A percentile compares a stretch with the other conserved stretches of the same genome.
Conservation (phyloP, 2,888 invertebrate species). For the Acanthococcus lagerstroemiae region DNA sequence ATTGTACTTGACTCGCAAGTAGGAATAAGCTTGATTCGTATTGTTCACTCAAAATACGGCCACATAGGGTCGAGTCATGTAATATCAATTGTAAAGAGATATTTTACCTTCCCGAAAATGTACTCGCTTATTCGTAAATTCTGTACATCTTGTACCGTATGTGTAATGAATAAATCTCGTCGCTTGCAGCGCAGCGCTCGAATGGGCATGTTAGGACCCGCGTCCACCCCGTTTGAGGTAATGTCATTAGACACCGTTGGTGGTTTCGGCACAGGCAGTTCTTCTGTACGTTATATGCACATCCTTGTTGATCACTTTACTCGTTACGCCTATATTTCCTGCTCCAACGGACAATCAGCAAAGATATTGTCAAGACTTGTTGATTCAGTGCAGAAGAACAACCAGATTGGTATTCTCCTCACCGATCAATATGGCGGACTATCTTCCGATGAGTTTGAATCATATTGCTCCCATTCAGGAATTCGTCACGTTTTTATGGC, state of each 20-base stretch:
- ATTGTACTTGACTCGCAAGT: too few relatives aligned
- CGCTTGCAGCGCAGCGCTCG: too few relatives aligned
- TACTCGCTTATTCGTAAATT: too few relatives aligned
- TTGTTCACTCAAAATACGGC: too few relatives aligned
- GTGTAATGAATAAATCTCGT: too few relatives aligned
- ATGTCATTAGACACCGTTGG: constrained; percentile 39
- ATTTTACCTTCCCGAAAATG: too few relatives aligned
- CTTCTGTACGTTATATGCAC: constrained; percentile 38
- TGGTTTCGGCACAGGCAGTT: constrained; percentile 37
- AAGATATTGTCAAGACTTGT: constrained; percentile 34
- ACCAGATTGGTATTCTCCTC: constrained; percentile 32
- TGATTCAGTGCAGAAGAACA: background rate
- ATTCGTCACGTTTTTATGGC: background rate
- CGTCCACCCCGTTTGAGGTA: too few relatives aligned
- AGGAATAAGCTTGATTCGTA: too few relatives aligned
- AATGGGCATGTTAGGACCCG: too few relatives aligned
- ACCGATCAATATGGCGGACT: background rate
- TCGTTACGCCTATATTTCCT: constrained; percentile 36
- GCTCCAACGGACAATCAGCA: background rate
- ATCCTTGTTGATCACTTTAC: constrained; percentile 38
- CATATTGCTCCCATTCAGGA: background rate
- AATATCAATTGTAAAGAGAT: too few relatives aligned
- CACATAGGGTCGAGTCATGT: too few relatives aligned
- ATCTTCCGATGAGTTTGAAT: background rate
- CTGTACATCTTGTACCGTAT: too few relatives aligned